Base-by-base conservation (phyloP, 1,140 invertebrate species). In the Apis laboriosa region DNA sequence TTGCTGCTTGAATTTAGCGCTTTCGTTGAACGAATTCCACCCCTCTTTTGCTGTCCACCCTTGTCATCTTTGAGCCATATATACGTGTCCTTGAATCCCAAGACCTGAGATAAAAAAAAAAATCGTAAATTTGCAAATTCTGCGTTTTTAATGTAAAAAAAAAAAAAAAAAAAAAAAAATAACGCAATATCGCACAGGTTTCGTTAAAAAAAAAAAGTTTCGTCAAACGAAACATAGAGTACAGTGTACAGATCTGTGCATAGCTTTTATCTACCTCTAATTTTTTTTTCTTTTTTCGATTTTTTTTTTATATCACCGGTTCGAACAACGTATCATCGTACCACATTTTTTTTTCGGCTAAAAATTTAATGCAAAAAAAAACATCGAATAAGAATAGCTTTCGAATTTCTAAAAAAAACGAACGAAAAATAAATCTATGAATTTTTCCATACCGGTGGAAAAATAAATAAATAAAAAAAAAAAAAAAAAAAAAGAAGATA, bases 1-100 rank as follows among this genome's bases (percentile, higher is more conserved):
- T 94, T 93, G 24, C 89, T 83, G 86, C 94, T 92, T 34, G 89
- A 89, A 66, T 87, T 85, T 17, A 95, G 85, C 21, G 88, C 87
- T 75, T 92, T 93, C 49, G 84, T 76, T 28, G 76, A 83, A 73
- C 86, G 76, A 72, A 80, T 78, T 58, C 82, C 83, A 60, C 91
- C 92, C 74, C 94, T 85, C 88, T 95, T 95, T 73, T 88, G 87
- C 19, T 91, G 80, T 43, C 84, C 83, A 1, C 91, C 90, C 67
- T 93, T 92, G 72, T 95, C 88, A 5, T 90, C 88, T 84, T 95
- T 95, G 66, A 91, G 86, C 90, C 96, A 94, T 53, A 95, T 83
- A 86, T 96, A 96, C 8, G 95, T 95, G 73, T 96, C 93, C 13
- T 92, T 85, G 89, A 96, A 96, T 51, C 95, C 95, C 7, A 91